These are phyloP conservation scores for Sigmodon hispidus DNA, from an alignment of 2,113 vertebrate species.

Conservation along the genomic window DNA sequence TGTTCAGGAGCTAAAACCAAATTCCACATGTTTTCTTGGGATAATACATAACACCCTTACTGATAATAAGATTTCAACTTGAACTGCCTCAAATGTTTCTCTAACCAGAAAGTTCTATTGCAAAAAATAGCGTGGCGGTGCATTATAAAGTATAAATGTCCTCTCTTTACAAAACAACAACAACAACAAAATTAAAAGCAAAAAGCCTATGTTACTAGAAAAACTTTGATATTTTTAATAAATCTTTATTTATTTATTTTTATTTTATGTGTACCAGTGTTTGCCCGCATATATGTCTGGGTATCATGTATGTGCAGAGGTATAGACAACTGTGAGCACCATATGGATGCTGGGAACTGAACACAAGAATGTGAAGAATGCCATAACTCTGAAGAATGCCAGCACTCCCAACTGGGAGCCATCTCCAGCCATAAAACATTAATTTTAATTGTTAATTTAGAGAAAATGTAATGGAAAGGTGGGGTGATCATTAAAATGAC, in stretches of 20 bases:
- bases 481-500: slow-evolving; percentile 11
- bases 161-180: slow-evolving; percentile 9
- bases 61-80: slow-evolving; percentile 45
- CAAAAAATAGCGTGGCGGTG: background rate
- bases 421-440: background rate
- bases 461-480: slow-evolving; percentile 40
- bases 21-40: background rate
- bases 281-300: background rate
- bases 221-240: background rate
- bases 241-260: background rate
- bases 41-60: background rate
- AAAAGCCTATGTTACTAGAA: background rate
- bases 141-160: background rate
- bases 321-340: background rate
- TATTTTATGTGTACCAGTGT: background rate
- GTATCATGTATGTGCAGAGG: background rate
- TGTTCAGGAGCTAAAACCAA: background rate
- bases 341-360: background rate
- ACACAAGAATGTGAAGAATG: background rate
- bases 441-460: slow-evolving; percentile 37
- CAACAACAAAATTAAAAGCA: background rate
- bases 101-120: slow-evolving; percentile 40
- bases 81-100: slow-evolving; percentile 35
- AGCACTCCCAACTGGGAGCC: background rate
- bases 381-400: background rate